A percentile compares a stretch with the other conserved stretches of the same genome.
Evolutionary conservation across 2,797 vertebrate genomes (phyloP).

Genomic region (Botia kubotai): DNA sequence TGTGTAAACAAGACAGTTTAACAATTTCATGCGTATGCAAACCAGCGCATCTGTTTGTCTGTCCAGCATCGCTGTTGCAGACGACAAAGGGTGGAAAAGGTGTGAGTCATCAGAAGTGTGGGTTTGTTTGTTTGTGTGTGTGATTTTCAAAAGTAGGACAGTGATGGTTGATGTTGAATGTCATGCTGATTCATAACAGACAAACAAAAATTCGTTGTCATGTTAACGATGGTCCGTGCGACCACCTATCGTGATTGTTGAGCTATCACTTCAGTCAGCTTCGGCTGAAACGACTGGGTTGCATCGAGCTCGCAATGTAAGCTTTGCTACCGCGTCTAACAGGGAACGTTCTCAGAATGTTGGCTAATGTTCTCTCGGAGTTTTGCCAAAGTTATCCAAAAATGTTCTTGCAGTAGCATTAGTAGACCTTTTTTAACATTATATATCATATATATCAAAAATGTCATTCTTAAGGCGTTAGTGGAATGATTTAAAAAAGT

Average conservation of each 20-base stretch:
- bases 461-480: no score
- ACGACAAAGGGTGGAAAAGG: not conserved
- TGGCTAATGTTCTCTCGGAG: no score
- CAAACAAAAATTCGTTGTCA: constrained; percentile 39
- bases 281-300: not conserved
- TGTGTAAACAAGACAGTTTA: not conserved
- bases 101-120: constrained; percentile 24
- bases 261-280: not conserved
- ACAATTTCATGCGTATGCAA: not conserved
- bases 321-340: no score
- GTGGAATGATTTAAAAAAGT: no score
- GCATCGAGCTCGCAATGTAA: no score
- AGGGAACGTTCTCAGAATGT: no score
- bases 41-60: not conserved
- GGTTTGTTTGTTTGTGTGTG: constrained; percentile 34
- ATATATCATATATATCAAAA: no score
- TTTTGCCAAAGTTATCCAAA: not conserved
- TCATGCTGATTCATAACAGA: constrained; percentile 52
- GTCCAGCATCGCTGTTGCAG: not conserved
- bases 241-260: not conserved
- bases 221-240: constrained; percentile 14
- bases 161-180: constrained; percentile 16
- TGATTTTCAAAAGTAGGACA: constrained; percentile 52
- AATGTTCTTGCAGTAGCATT: no score
- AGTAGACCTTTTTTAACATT: no score